A percentile compares a stretch with the other conserved stretches of the same genome.
Evolutionary conservation across 2,888 invertebrate genomes (phyloP).

Genomic region (Marronus borbonicus): DNA sequence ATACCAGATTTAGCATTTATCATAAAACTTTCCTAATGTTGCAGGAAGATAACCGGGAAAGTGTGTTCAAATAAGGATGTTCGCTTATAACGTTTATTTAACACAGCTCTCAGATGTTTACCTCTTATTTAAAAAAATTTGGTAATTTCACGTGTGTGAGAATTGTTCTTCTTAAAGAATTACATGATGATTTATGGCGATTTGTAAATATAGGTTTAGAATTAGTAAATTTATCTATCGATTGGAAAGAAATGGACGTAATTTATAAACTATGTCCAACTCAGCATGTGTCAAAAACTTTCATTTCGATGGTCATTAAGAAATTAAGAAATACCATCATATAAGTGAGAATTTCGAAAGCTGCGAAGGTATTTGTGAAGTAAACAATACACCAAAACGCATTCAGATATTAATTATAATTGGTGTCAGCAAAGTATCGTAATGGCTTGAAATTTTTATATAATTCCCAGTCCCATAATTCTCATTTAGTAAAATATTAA

Average conservation of each 20-base stretch:
- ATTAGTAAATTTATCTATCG: not conserved
- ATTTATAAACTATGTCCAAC: constrained; percentile 5
- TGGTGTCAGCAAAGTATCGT: not conserved
- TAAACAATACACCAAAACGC: constrained; percentile 13
- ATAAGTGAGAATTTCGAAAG: constrained; percentile 34
- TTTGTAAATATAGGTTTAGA: not conserved
- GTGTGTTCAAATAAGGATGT: too few relatives aligned
- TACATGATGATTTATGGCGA: not conserved
- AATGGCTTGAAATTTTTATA: constrained; percentile 3
- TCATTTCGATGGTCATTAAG: constrained; percentile 17
- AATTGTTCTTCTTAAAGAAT: constrained; percentile 8
- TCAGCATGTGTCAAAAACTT: constrained; percentile 7
- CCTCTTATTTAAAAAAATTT: not conserved
- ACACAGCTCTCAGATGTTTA: not conserved
- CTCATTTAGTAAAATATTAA: not conserved
- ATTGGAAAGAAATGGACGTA: constrained; percentile 16
- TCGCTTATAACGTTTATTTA: not conserved
- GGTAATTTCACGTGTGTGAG: not conserved
- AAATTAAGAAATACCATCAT: constrained; percentile 15
- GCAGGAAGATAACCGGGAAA: too few relatives aligned
- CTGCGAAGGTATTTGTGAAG: not conserved
- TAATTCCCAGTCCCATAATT: not conserved
- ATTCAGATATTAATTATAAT: not conserved
- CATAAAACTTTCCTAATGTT: too few relatives aligned
- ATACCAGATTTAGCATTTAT: too few relatives aligned